Evolutionary conservation across 2,113 vertebrate species (phyloP), one percentile per base, ranked within the genome.

Genomic region (human): DNA sequence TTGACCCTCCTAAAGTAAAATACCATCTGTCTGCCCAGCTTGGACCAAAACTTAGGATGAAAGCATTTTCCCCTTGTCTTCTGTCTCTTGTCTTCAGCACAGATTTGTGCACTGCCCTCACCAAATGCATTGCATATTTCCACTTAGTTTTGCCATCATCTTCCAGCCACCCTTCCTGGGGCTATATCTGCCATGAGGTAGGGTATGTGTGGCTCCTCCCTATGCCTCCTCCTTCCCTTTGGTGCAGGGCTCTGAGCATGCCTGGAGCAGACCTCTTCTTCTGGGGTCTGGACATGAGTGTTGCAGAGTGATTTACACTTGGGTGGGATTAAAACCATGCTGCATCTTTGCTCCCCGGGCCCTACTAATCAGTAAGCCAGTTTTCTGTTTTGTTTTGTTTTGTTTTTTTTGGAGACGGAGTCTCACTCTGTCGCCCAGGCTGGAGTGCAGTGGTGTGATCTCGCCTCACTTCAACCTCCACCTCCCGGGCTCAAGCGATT

Each of bases 21-120:
- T 5, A 8, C 57, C 30, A 1, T 94, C 3, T 55, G 12, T 79
- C n/a, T n/a, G 40, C 68, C 25, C 1, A 10, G 38, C 72, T 84
- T 12, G 11, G 25, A 40, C 14, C 1, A 5, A 38, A n/a, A 35
- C 64, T 50, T n/a, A 22, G 92, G 61, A 43, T 5, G 76, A 48
- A 82, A 22, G 40, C 2, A 7, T 18, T n/a, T 79, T 2, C 25
- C 40, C 32, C 64, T 75, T 1, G 8, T 30, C 84, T 85, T 45
- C 70, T 64, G 52, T 8, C 17, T 40, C 48, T 57, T 27, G 30
- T 59, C 45, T 11, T 32, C 25, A 50, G 23, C 12, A 22, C 23
- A 68, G 20, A 40, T 40, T 10, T 0, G 16, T 11, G 40, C 45
- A 45, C 25, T 2, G 30, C 0, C 45, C 18, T 25, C 5, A 2